Percentiles rank a stretch among this genome's conserved stretches.
These are phyloP conservation scores for Donacobius atricapilla DNA, from an alignment of 2,113 vertebrate species.

Conservation along the genomic window DNA sequence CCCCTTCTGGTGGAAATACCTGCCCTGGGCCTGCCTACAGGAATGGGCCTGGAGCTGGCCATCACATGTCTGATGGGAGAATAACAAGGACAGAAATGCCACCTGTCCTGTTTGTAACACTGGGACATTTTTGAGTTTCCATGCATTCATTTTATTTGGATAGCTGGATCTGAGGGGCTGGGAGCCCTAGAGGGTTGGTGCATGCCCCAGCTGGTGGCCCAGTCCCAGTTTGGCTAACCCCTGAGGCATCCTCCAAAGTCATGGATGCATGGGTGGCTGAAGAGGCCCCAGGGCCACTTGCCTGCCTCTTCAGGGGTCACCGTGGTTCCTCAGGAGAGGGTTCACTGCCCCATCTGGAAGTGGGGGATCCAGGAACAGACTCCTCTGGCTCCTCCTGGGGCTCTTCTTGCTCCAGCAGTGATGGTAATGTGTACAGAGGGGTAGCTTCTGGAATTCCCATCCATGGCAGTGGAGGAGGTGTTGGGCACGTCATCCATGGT, in stretches of 20 bases:
- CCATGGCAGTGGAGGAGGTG: background rate
- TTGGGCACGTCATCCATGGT: background rate
- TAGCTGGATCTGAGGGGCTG: background rate
- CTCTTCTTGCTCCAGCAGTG: background rate
- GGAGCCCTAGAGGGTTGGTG: background rate
- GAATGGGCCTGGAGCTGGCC: background rate
- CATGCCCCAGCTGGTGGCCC: background rate
- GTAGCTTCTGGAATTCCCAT: background rate
- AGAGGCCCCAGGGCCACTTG: too few species aligned
- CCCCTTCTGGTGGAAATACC: rapidly evolving
- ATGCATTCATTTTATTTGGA: background rate
- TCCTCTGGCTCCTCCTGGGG: background rate
- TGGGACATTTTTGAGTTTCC: background rate
- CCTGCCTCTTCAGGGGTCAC: background rate
- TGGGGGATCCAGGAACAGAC: background rate
- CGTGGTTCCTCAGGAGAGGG: rapidly evolving
- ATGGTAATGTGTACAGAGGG: background rate
- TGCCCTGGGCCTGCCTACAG: background rate
- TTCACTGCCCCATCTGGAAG: rapidly evolving
- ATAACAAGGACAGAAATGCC: background rate
- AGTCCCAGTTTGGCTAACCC: background rate
- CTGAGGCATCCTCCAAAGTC: background rate
- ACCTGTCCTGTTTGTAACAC: background rate
- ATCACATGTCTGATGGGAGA: background rate
- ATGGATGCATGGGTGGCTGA: rapidly evolving